Evolutionary conservation across 2,797 vertebrate species (phyloP).

Genomic region (Rhadinocentrus ornatus): DNA sequence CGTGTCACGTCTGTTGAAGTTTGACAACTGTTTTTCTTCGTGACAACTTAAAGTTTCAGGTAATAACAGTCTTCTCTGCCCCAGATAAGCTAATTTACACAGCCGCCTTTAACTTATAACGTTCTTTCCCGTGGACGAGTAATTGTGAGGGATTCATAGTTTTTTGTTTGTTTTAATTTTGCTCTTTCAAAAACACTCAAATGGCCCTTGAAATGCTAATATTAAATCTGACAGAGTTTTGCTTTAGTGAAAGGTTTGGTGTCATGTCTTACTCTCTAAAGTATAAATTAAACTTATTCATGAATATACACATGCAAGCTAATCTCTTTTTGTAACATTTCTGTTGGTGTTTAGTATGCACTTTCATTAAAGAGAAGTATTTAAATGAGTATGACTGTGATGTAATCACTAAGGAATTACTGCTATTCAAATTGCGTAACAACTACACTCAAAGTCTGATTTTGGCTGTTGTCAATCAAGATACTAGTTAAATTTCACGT

Average conservation of each 20-base stretch:
- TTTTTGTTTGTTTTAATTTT: neutral
- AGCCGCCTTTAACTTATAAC: neutral
- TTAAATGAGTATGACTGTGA: constrained; percentile 32
- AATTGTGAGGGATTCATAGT: neutral
- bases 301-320: neutral
- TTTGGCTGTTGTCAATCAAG: neutral
- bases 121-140: constrained; percentile 10
- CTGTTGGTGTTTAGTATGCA: neutral
- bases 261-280: too few species aligned
- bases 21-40: neutral
- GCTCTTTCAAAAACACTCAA: neutral
- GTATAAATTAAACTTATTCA: neutral
- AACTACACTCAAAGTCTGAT: neutral
- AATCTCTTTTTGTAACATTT: neutral
- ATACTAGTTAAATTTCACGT: accelerated
- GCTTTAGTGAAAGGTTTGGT: neutral
- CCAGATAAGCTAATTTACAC: neutral
- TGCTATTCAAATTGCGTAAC: constrained; percentile 37
- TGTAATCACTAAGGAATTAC: constrained; percentile 63
- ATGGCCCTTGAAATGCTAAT: neutral
- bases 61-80: neutral
- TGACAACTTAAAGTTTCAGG: constrained; percentile 22
- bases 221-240: neutral
- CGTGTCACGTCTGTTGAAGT: neutral
- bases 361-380: neutral